Base-by-base conservation (phyloP, 1,140 invertebrate genomes). In the Drosophila takahashii region DNA sequence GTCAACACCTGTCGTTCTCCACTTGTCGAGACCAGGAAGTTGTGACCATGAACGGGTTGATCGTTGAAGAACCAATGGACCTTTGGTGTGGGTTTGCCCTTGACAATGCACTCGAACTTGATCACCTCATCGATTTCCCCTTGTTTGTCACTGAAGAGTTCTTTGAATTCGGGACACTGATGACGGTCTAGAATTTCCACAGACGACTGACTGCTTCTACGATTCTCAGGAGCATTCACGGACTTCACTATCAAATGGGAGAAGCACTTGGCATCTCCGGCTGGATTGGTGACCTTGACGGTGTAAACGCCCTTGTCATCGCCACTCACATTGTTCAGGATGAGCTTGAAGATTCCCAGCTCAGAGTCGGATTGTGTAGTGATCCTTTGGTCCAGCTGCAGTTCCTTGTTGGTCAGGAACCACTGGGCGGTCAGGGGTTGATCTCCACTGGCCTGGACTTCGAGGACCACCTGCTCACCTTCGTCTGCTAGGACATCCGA, bases 71-170 rank as follows among this genome's bases (percentile, higher is more conserved):
- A 96, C 97, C 97, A 98, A 62, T 95, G 93, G 7, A 98, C 94
- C 90, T 95, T 95, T 3, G 97, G 97, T 36, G 93, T 96, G 3
- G 97, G 97, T 92, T 95, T 95, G 18, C 96, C 97, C 71, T 93
- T 93, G 39, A 97, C 95, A 74, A 95, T 93, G 85, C 96, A 97
- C 60, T 93, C 95, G 48, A 99, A 95, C 79, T 95, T 94, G 15
- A 97, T 96, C 81, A 97, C 95, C 83, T 98, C 97, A 45, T 97
- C 97, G 92, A 98, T 97, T 96, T 98, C 98, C 2, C 98, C 96
- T 79, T 95, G 86, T 56, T 93, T 93, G 80, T 96, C 95, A 3
- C 93, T 84, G 66, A 96, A 95, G 3, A 93, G 91, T 87, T 96
- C 95, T 56, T 94, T 94, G 80, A 96, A 96, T 16, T 92, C 91